Conservation (phyloP, 1,140 invertebrate genomes). For the Gonioctena quinquepunctata region DNA sequence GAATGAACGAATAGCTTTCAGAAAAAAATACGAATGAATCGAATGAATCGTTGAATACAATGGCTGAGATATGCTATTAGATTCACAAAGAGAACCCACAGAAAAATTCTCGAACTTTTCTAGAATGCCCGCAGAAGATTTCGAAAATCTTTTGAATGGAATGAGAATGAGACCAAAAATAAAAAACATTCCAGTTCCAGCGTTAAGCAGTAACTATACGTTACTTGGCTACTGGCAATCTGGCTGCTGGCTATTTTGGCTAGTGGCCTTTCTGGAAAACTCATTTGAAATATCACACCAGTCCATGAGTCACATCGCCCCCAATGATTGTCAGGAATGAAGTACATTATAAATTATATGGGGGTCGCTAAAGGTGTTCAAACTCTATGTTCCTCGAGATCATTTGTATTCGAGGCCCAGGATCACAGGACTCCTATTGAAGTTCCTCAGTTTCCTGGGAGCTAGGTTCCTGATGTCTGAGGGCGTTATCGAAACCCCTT, state of each 20-base stretch:
- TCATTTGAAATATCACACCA: conserved; percentile 43
- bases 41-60: conserved; percentile 13
- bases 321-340: conserved; percentile 37
- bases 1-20: no score
- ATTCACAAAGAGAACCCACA: conserved; percentile 15
- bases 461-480: no score
- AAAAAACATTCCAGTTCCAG: conserved; percentile 10
- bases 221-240: neutral
- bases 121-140: conserved; percentile 37
- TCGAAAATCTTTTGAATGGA: conserved; percentile 21
- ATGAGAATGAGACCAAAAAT: conserved; percentile 29
- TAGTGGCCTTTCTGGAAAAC: conserved; percentile 39
- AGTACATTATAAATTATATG: no score
- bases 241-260: no score
- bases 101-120: conserved; percentile 32
- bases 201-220: neutral
- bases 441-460: no score
- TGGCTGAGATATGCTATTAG: conserved; percentile 9
- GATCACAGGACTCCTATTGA: no score
- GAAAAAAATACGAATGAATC: no score
- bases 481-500: no score
- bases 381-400: no score
- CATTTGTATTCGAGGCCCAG: no score
- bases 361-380: no score
- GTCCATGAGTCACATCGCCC: conserved; percentile 34